Conservation (phyloP, 2,888 invertebrate species). For the Amblyjoppa proteus region DNA sequence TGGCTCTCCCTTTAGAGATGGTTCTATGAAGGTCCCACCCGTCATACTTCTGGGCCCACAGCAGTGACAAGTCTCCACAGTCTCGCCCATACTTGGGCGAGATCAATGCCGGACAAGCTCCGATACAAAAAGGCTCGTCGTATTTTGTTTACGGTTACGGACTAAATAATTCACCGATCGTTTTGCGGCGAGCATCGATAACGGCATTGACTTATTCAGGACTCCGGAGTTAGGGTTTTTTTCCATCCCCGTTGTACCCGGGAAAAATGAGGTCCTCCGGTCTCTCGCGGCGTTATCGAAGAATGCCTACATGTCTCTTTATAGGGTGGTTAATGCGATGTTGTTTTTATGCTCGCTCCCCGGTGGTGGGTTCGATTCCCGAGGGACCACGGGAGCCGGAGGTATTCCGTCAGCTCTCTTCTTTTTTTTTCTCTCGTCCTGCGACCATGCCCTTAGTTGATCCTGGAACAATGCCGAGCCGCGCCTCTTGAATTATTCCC, state of each 20-base stretch:
- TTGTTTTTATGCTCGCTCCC: slow-evolving; percentile 58
- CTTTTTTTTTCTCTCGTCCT: slow-evolving; percentile 45
- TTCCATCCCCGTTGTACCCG: slow-evolving; percentile 31
- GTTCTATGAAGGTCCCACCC: neutral
- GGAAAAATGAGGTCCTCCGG: slow-evolving; percentile 48
- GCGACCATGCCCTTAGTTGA: slow-evolving; percentile 33
- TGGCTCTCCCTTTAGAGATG: too few species aligned
- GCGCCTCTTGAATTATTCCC: slow-evolving; percentile 84
- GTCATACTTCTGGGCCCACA: neutral
- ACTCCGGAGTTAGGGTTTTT: slow-evolving; percentile 12
- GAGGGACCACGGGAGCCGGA: slow-evolving; percentile 52
- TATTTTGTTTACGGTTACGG: neutral
- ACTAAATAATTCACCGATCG: slow-evolving; percentile 53
- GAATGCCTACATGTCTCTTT: slow-evolving; percentile 38
- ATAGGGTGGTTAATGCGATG: slow-evolving; percentile 48
- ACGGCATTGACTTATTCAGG: slow-evolving; percentile 61
- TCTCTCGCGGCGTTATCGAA: slow-evolving; percentile 55
- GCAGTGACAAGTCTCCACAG: neutral
- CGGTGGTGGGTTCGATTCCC: slow-evolving; percentile 46
- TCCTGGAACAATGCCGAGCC: slow-evolving; percentile 81
- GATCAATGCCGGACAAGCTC: neutral
- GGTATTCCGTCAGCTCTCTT: slow-evolving; percentile 52
- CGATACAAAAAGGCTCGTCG: neutral
- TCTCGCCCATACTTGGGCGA: slow-evolving; percentile 2
- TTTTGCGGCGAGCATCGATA: slow-evolving; percentile 57